Conservation (phyloP, 2,888 invertebrate genomes). For the Magallana nippona region DNA sequence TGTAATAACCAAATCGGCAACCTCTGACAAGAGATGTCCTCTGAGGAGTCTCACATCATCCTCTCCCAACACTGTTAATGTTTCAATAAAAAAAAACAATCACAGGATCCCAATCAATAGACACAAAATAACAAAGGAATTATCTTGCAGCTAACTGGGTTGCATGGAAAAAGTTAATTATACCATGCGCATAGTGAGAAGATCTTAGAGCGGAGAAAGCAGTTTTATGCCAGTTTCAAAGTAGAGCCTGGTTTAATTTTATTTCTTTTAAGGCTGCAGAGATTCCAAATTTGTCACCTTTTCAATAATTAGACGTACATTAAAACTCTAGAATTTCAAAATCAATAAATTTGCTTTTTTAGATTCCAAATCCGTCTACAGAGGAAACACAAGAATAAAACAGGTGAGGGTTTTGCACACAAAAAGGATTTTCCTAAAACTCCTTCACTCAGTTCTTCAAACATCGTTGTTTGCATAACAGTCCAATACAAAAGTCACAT, state of each 20-base stretch:
- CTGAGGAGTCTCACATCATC: constrained; percentile 12
- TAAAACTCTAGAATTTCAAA: not conserved
- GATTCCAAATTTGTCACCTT: constrained; percentile 15
- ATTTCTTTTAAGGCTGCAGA: not conserved
- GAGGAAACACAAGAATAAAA: not conserved
- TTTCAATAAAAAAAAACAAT: constrained; percentile 7
- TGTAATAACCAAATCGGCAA: constrained; percentile 11
- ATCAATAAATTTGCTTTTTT: constrained; percentile 15
- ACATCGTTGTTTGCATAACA: not conserved
- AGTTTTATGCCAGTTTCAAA: not conserved
- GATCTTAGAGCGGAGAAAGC: not conserved
- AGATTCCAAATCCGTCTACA: not conserved
- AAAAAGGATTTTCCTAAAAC: not conserved
- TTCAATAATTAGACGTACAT: not conserved
- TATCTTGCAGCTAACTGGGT: constrained; percentile 20
- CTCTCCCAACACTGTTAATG: constrained; percentile 5
- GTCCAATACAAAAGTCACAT: not conserved
- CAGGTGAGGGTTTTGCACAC: not conserved
- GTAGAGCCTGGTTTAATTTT: not conserved
- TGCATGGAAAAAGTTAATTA: constrained; percentile 18
- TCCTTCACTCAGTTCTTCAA: constrained; percentile 10
- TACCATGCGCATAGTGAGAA: not conserved
- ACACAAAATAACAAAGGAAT: constrained; percentile 10
- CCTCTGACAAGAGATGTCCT: not conserved
- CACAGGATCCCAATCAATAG: constrained; percentile 4